These are phyloP conservation scores for Smithornis capensis DNA, from an alignment of 2,113 vertebrate species.

Conservation along the genomic window DNA sequence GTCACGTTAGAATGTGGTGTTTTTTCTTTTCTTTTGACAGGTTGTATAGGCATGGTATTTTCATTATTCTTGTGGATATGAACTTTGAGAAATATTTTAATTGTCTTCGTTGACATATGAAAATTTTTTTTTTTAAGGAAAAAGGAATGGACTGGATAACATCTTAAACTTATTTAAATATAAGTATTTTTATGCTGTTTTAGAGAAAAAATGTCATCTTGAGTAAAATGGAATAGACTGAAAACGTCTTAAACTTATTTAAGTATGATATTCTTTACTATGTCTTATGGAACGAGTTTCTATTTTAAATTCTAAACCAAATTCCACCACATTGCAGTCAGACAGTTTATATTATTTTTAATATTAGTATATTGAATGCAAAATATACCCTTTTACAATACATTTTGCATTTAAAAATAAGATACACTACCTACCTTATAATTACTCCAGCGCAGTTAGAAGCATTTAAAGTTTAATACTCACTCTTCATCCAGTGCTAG, in stretches of 20 bases:
- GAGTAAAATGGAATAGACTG: conserved; percentile 1
- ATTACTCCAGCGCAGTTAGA: neutral
- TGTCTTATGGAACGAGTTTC: neutral
- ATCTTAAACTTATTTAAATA: conserved; percentile 50
- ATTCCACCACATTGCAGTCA: neutral
- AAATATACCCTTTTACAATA: neutral
- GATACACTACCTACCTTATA: neutral
- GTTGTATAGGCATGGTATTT: neutral
- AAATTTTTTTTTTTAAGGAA: neutral
- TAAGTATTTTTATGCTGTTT: neutral
- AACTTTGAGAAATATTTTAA: neutral
- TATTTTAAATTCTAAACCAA: neutral
- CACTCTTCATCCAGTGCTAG: neutral
- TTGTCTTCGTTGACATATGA: conserved; percentile 12
- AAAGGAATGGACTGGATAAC: neutral
- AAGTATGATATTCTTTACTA: neutral
- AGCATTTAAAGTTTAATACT: neutral
- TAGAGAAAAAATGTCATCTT: neutral
- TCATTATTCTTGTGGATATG: neutral
- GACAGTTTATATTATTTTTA: neutral
- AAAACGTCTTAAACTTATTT: conserved; percentile 49
- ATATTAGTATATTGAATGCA: neutral
- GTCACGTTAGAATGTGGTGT: neutral
- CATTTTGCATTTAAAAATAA: neutral
- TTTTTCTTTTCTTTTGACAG: neutral